Base-by-base conservation (phyloP, 1,140 invertebrate species). In the Pseudachorutes palmiensis region DNA sequence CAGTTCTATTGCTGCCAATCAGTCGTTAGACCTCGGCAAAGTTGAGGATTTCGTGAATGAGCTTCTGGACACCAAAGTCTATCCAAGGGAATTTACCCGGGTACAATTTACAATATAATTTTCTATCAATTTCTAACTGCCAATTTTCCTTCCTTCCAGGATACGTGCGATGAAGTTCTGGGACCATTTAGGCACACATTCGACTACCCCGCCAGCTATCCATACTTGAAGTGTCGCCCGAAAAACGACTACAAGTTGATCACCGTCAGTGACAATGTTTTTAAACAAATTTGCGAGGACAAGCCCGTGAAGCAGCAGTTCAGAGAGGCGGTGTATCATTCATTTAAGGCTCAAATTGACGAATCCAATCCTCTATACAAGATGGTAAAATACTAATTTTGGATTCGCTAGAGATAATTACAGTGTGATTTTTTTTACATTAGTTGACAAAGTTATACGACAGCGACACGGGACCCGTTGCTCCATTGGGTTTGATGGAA, bases 41-140 rank as follows among this genome's bases (percentile, higher is more conserved):
- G 36, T 19, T 41, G 36, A 41, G 19, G 19, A 41, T 5, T 41
- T 9, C 19, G 19, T 66, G 3, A n/a, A 57, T 48, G 49, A 66
- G 24, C 36, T 66, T 29, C 29, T 72, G 30, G 49, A 70, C 2
- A 30, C 66, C 0, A 41, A 65, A 26, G 26, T 72, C 9, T 58
- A 67, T 59, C 45, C 70, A 28, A 31, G 69, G 19, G 58, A 61
- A 33, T 2, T 72, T 24, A 62, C 65, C 16, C 22, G 48, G 32
- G 70, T 71, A 41, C 16, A 12, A 30, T 64, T 3, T 32, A 22
- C 24, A 32, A 41, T 19, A 41, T 9, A 19, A 41, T 5, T 9
- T 19, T 19, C 36, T 5, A 19, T 41, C 5, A 41, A 41, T 41
- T 19, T 19, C 5, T 41, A 19, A 41, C 5, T 41, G n/a, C n/a